phyloP scores from a whole-genome alignment of 2,113 vertebrate genomes.

The Glaucomys volans region DNA sequence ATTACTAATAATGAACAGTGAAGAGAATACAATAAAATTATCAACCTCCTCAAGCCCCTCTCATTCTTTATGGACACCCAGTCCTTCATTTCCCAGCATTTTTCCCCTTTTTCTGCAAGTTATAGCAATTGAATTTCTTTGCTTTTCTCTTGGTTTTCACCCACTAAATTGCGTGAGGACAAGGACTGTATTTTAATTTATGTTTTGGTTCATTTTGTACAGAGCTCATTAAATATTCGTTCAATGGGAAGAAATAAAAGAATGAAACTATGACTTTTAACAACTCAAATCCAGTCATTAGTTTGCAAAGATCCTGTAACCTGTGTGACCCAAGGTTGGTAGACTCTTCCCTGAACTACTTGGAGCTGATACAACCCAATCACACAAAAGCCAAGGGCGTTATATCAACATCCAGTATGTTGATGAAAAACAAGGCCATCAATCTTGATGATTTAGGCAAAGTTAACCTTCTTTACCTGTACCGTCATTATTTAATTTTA shows the following conservation, averaged over 20 bases:
- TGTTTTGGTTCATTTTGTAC: neutral
- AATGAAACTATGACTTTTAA: neutral
- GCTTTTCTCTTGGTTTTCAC: neutral
- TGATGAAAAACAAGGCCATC: conserved; percentile 21
- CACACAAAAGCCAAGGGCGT: neutral
- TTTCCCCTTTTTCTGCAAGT: neutral
- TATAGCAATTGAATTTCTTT: neutral
- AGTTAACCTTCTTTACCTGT: conserved; percentile 55
- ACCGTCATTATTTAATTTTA: conserved; percentile 71
- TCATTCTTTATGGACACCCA: neutral
- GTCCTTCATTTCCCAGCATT: neutral
- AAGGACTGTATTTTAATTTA: neutral
- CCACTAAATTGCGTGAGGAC: neutral
- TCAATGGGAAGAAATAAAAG: neutral
- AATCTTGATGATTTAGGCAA: conserved; percentile 55
- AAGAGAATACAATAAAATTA: neutral
- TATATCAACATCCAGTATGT: neutral
- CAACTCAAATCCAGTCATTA: neutral
- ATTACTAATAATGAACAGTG: neutral
- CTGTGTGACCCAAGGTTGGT: neutral
- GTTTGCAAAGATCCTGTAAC: neutral
- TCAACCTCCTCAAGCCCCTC: neutral
- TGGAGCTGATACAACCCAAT: neutral
- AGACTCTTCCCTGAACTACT: neutral
- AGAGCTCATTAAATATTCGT: neutral